A percentile compares a stretch with the other conserved stretches of the same genome.
These are phyloP conservation scores for Sanderia malayensis DNA, from an alignment of 30 jellyfish, hydroid and myxozoan species.

Conservation along the genomic window DNA sequence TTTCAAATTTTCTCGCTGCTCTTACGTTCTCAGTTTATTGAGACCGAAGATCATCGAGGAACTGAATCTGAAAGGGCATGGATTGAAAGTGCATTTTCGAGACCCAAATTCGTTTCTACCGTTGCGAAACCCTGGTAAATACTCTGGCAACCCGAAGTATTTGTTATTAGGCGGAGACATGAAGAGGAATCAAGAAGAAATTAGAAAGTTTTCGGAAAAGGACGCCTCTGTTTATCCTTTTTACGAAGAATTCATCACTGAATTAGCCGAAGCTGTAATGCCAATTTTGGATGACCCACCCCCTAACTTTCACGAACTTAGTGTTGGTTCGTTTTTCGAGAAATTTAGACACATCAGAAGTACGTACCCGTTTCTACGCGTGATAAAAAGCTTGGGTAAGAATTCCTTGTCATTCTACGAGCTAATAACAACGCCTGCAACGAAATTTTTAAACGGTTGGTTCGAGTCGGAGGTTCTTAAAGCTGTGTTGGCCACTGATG, in stretches of 20 bases:
- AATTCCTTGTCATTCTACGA: conserved; percentile 39
- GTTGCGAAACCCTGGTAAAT: conserved; percentile 11
- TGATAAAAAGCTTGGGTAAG: conserved; percentile 40
- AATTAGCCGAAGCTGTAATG: conserved; percentile 32
- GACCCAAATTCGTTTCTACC: conserved; percentile 56
- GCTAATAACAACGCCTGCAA: conserved; percentile 51
- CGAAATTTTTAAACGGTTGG: conserved; percentile 56
- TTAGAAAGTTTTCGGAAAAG: conserved; percentile 41
- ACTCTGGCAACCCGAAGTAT: conserved; percentile 37
- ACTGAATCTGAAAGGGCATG: conserved; percentile 45
- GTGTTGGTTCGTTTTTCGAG: conserved; percentile 20
- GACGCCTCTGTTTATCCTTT: conserved; percentile 51
- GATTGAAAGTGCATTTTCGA: conserved; percentile 31
- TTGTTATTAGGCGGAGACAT: conserved; percentile 40
- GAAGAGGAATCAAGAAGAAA: conserved; percentile 39
- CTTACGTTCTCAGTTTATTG: conserved; percentile 49
- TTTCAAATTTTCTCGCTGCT: conserved; percentile 52
- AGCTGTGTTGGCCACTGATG: conserved; percentile 52
- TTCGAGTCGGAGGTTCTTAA: conserved; percentile 48
- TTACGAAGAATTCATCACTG: conserved; percentile 36
- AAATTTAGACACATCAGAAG: conserved; percentile 13
- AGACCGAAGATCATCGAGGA: conserved; percentile 48
- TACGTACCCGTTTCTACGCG: conserved; percentile 10
- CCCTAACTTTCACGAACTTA: conserved; percentile 32
- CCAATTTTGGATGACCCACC: conserved; percentile 67